Base-by-base conservation (phyloP, 2,888 invertebrate genomes). In the Trichogramma dendrolimi region DNA sequence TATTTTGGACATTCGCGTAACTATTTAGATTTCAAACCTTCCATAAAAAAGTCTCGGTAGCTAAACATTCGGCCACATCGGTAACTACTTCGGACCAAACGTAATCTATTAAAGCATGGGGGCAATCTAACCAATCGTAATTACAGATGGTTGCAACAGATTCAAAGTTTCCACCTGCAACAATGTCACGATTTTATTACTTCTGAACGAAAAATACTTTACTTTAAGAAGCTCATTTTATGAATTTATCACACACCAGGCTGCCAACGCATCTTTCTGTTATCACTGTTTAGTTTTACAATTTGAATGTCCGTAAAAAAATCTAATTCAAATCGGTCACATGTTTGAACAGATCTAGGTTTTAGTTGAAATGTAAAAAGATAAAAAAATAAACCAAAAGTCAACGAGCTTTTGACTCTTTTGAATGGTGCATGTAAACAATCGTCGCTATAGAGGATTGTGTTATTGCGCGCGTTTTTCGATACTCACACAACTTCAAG, bases 1-100 rank as follows among this genome's bases (percentile, higher is more conserved):
- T 38, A 50, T 53, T 55, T 11, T 47, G 27, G n/a, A 10, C 11
- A 54, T 50, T 2, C 10, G 11, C 14, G 10, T 11, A 54, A 11
- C 43, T 5, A 52, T 41, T 63, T 47, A 62, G 42, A 54, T 58
- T 55, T 52, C 64, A 67, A 68, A 76, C 76, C 69, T 70, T 69
- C 72, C 74, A 74, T 14, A 73, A 55, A 11, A 71, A 65, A 50
- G 67, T 65, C 44, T 77, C 75, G 56, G 70, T 71, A 2, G 67
- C 68, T 42, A 77, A 62, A 59, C 68, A 73, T 42, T 77, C 77
- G 8, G 73, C 70, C 27, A 77, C 77, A 47, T 77, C 77, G 6
- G 76, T 74, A 4, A 77, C 75, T 5, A 74, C 69, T 65, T 77
- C 77, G 6, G 68, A 71, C 77, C 77, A 77, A 47, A 76, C 60